Conservation (phyloP, 2,113 vertebrate species). For the Isichthys henryi region DNA sequence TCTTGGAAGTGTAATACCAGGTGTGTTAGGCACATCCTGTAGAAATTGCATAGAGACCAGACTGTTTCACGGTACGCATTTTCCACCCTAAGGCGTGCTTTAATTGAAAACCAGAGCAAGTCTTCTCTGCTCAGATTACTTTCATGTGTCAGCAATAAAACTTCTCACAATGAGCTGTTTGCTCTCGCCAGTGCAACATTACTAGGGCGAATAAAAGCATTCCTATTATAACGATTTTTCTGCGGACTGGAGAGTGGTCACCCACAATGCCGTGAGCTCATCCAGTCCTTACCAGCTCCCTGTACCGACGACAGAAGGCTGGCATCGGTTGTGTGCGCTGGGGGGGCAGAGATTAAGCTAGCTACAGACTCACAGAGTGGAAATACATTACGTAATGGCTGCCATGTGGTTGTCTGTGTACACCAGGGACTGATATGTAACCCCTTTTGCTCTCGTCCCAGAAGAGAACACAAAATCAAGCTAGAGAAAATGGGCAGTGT, state of each 20-base stretch:
- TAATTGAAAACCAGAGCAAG: slow-evolving; percentile 12
- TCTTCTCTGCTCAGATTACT: slow-evolving; percentile 15
- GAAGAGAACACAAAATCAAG: slow-evolving; percentile 23
- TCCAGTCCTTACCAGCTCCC: neutral
- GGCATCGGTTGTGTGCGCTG: neutral
- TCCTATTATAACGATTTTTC: neutral
- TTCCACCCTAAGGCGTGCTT: slow-evolving; percentile 7
- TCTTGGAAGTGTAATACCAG: neutral
- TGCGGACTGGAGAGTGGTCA: neutral
- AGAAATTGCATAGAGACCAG: slow-evolving; percentile 51
- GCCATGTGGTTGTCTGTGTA: slow-evolving; percentile 33
- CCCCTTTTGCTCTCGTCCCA: slow-evolving; percentile 31
- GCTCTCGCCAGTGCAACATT: neutral
- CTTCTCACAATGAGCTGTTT: neutral
- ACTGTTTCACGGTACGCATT: slow-evolving; percentile 18
- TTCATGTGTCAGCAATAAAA: slow-evolving; percentile 17
- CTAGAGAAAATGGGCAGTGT: slow-evolving; percentile 17
- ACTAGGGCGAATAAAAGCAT: slow-evolving; percentile 10
- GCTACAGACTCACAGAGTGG: neutral
- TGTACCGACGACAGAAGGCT: neutral
- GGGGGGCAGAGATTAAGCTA: neutral
- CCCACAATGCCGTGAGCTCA: slow-evolving; percentile 3
- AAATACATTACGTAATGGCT: slow-evolving; percentile 29
- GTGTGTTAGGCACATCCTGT: neutral
- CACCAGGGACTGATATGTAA: slow-evolving; percentile 34